These are phyloP conservation scores for Dorcus hopei DNA, from an alignment of 2,888 invertebrate genomes.

Conservation along the genomic window DNA sequence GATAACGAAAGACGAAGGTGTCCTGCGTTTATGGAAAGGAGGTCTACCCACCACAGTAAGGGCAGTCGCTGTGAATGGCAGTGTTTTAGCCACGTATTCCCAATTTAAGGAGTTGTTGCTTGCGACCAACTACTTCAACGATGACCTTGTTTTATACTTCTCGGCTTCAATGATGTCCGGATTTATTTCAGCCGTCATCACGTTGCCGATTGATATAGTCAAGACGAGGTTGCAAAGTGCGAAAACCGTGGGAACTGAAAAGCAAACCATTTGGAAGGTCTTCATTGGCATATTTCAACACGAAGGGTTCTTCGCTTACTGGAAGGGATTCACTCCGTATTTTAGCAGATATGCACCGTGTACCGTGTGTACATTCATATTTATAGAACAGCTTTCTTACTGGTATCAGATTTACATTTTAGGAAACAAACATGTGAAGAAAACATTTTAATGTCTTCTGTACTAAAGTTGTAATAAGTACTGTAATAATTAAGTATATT, in stretches of 20 bases:
- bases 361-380: constrained; percentile 96
- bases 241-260: constrained; percentile 68
- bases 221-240: constrained; percentile 94
- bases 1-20: constrained; percentile 74
- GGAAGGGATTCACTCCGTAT: constrained; percentile 99
- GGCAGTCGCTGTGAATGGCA: constrained; percentile 98
- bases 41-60: constrained; percentile 81
- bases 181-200: constrained; percentile 90
- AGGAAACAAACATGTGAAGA: not conserved
- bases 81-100: constrained; percentile 96
- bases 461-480: no score
- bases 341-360: constrained; percentile 96
- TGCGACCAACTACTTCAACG: constrained; percentile 57
- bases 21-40: constrained; percentile 88
- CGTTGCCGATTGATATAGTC: constrained; percentile 99
- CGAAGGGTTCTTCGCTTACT: constrained; percentile 91
- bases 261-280: constrained; percentile 77
- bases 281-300: constrained; percentile 72
- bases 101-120: constrained; percentile 70
- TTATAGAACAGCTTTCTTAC: constrained; percentile 76
- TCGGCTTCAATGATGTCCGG: constrained; percentile 96
- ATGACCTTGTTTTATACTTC: constrained; percentile 87
- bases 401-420: constrained; percentile 4
- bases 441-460: no score
- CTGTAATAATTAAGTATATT: no score